Percentiles rank a stretch among this genome's conserved stretches.
These are phyloP conservation scores for Ecliptopera silaceata DNA, from an alignment of 2,888 invertebrate genomes.

Conservation along the genomic window DNA sequence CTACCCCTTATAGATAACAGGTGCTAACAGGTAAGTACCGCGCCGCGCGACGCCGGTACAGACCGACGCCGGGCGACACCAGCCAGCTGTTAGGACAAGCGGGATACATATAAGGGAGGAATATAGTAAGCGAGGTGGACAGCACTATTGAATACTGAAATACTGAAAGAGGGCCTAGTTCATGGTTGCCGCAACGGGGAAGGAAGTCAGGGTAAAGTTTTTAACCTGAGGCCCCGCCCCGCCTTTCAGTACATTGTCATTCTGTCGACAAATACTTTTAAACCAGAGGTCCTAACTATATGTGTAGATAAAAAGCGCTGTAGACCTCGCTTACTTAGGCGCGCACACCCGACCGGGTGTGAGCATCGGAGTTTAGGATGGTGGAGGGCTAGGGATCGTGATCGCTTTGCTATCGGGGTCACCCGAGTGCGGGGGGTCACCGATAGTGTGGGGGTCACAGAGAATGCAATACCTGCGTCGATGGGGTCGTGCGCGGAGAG, in stretches of 20 bases:
- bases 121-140: background rate
- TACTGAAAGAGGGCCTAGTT: background rate
- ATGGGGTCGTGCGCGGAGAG: conserved; percentile 92
- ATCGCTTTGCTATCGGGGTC: background rate
- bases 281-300: background rate
- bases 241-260: background rate
- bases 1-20: conserved; percentile 7
- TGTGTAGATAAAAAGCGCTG: background rate
- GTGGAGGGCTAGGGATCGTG: background rate
- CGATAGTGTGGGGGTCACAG: conserved; percentile 18
- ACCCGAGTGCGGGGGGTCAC: conserved; percentile 8
- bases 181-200: background rate
- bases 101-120: background rate
- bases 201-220: background rate
- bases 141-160: background rate
- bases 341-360: background rate
- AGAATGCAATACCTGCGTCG: conserved; percentile 91
- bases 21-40: conserved; percentile 15
- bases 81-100: conserved; percentile 25
- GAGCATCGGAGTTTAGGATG: background rate
- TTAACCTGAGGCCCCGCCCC: background rate
- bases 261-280: background rate
- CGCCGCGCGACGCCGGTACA: conserved; percentile 30
- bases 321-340: conserved; percentile 4
- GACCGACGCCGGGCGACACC: conserved; percentile 32